Evolutionary conservation across 1,140 invertebrate genomes (phyloP), one percentile per base, ranked within the genome.

Genomic region (Sitodiplosis mosellana): DNA sequence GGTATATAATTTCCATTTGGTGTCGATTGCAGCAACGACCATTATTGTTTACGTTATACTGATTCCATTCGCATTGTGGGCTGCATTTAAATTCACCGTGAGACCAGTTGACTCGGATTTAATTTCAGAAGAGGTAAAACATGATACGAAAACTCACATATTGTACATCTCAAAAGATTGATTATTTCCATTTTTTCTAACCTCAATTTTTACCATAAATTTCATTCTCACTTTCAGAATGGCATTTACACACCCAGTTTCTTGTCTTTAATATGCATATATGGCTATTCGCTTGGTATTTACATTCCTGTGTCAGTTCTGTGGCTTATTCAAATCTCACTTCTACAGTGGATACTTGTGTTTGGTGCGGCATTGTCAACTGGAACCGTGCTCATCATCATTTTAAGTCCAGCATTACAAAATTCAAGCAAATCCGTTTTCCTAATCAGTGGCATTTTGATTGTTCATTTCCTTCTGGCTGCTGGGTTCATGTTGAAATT

Each of bases 291-390:
- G 1, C 66, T 98, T 37, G 78, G 86, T 33, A 87, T 96, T 52
- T 97, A 91, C 61, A 80, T 97, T 56, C 92, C 92, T 8, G 80
- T 93, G 5, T 87, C 89, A n/a, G 78, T 95, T 55, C 65, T 96
- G 6, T 95, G 90, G 87, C 80, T 88, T 1, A 86, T 95, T 51
- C 77, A 83, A 66, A 73, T 91, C 8, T 70, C 68, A 4, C 80
- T 81, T 73, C 68, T 95, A 15, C 89, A 92, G 56, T 96, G 91
- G 90, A 55, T 80, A 20, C 68, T 95, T 37, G 84, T 91, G 0
- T 64, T 87, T 38, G 64, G 83, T 49, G 85, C 84, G 2, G 78
- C 85, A 14, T 61, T 79, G 22, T 62, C 94, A 5, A 93, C 88
- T 22, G 90, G 91, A 19, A 76, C 78, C 36, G 88, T 94, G 18